phyloP scores from a whole-genome alignment of 2,797 vertebrate species.

The Anguilla marmorata region DNA sequence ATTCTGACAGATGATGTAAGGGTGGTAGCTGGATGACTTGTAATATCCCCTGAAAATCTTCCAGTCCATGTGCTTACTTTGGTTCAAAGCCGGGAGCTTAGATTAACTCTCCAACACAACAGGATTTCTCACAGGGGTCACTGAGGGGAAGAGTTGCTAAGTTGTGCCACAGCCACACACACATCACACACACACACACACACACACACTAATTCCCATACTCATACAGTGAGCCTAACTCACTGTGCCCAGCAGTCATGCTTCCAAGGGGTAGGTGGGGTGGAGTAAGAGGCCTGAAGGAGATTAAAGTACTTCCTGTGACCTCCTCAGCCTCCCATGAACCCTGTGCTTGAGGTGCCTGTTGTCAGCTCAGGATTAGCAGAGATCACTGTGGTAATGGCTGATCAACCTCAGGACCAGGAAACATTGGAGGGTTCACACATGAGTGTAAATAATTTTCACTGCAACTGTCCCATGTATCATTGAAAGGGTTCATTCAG shows the following conservation, averaged over 20 bases:
- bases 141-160: slow-evolving; percentile 69
- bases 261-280: slow-evolving; percentile 15
- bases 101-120: slow-evolving; percentile 70
- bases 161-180: slow-evolving; percentile 53
- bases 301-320: not conserved
- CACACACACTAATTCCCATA: slow-evolving; percentile 32
- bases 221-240: not conserved
- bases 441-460: slow-evolving; percentile 35
- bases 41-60: slow-evolving; percentile 56
- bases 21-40: slow-evolving; percentile 33
- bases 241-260: slow-evolving; percentile 7
- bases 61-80: slow-evolving; percentile 56
- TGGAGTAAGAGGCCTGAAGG: slow-evolving; percentile 28
- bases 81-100: slow-evolving; percentile 66
- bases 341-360: not conserved
- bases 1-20: slow-evolving; percentile 18
- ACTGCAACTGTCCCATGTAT: not conserved
- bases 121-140: slow-evolving; percentile 69
- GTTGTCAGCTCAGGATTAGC: slow-evolving; percentile 19
- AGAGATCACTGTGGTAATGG: slow-evolving; percentile 36
- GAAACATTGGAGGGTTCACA: slow-evolving; percentile 32
- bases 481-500: not conserved
- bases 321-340: not conserved
- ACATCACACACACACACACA: slow-evolving; percentile 62
- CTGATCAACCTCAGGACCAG: slow-evolving; percentile 41